Conservation (phyloP, 2,888 invertebrate species). For the Machimus rusticus region DNA sequence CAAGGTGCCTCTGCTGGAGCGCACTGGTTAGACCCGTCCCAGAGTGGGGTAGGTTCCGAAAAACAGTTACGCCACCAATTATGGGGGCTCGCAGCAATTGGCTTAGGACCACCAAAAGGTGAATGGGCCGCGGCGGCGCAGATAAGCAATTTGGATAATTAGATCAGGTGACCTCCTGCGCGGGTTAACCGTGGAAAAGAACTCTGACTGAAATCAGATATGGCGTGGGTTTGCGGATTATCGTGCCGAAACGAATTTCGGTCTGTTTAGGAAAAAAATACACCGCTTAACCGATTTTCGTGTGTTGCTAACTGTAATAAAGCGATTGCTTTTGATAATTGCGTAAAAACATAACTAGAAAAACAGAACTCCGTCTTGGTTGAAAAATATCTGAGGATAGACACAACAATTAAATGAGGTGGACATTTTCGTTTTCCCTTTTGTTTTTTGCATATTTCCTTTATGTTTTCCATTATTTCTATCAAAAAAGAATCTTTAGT, state of each 20-base stretch:
- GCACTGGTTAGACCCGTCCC: background rate
- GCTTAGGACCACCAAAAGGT: background rate
- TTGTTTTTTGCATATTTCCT: too few relatives aligned
- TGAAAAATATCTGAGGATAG: too few relatives aligned
- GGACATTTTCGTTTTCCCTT: too few relatives aligned
- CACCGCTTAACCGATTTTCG: background rate
- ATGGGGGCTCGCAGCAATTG: background rate
- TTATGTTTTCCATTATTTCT: too few relatives aligned
- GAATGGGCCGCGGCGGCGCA: background rate
- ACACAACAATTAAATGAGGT: too few relatives aligned
- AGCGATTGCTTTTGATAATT: background rate
- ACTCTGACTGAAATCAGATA: background rate
- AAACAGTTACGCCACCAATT: slow-evolving; percentile 23
- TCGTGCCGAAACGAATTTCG: background rate
- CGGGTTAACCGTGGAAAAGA: background rate
- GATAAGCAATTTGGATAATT: slow-evolving; percentile 23
- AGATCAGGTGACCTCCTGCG: background rate
- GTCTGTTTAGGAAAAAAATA: background rate
- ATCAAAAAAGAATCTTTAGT: too few relatives aligned
- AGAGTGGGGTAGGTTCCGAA: background rate
- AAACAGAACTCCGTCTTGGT: too few relatives aligned
- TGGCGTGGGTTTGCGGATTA: background rate
- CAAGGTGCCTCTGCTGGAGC: background rate
- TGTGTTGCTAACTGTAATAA: background rate
- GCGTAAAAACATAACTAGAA: too few relatives aligned